A percentile compares a stretch with the other conserved stretches of the same genome.
phyloP scores from a whole-genome alignment of 2,797 vertebrate species.

The Tolypeutes matacus region DNA sequence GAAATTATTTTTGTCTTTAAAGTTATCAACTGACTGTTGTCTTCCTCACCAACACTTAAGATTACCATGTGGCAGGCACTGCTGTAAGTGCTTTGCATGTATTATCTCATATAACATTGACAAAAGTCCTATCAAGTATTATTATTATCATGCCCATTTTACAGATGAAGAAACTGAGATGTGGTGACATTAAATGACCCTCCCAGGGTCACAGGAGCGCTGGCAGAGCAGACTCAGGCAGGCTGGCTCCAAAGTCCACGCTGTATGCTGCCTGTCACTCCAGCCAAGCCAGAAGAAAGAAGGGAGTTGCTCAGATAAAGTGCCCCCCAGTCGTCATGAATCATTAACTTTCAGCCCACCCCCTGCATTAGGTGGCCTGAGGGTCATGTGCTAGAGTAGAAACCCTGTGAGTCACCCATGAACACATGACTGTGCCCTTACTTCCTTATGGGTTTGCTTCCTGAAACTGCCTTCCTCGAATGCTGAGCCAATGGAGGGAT shows the following conservation, averaged over 20 bases:
- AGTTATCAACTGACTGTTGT: background rate
- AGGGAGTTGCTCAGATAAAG: background rate
- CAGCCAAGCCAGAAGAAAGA: background rate
- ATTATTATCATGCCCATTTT: background rate
- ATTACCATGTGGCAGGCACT: background rate
- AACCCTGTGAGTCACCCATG: background rate
- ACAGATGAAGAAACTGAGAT: constrained; percentile 53
- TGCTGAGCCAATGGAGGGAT: background rate
- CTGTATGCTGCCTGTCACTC: background rate
- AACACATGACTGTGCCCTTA: constrained; percentile 51
- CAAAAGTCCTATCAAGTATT: background rate
- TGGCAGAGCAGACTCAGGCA: background rate
- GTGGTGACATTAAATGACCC: background rate
- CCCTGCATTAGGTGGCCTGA: background rate
- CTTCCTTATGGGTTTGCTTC: constrained; percentile 67
- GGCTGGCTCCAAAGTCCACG: background rate
- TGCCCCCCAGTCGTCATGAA: background rate
- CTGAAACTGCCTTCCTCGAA: constrained; percentile 60
- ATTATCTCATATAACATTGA: background rate
- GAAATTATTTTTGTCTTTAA: background rate
- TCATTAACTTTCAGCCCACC: background rate
- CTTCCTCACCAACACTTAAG: background rate
- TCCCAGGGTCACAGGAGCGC: background rate
- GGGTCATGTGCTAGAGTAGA: constrained; percentile 30
- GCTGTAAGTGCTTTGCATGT: no score